phyloP scores from a whole-genome alignment of 2,797 vertebrate species.

The Cichlasoma orientale region DNA sequence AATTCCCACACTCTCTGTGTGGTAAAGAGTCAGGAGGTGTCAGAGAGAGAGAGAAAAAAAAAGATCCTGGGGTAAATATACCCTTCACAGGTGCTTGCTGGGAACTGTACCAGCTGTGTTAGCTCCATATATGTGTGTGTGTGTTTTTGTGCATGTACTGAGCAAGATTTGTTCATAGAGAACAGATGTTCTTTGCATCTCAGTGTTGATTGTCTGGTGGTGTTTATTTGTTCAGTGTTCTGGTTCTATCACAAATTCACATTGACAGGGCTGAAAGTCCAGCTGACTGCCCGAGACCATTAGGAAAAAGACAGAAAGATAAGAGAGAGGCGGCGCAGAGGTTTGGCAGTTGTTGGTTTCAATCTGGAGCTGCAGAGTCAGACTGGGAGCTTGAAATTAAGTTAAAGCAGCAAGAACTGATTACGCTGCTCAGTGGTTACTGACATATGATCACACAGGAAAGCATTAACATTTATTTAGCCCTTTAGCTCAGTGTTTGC shows the following conservation, averaged over 20 bases:
- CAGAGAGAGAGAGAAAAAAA: too few species aligned
- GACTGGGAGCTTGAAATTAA: background rate
- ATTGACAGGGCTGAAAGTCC: constrained; percentile 76
- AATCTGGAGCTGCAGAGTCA: background rate
- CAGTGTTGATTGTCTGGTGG: background rate
- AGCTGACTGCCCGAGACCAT: constrained; percentile 57
- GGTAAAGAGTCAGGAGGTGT: background rate
- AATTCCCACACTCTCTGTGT: background rate
- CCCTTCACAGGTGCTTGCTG: constrained; percentile 21
- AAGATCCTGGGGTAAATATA: constrained; percentile 6
- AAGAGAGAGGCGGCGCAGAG: background rate
- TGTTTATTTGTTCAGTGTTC: constrained; percentile 1
- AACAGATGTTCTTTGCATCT: constrained; percentile 28
- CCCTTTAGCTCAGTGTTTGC: background rate
- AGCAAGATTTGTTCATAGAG: constrained; percentile 24
- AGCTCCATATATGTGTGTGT: background rate
- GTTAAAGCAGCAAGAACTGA: background rate
- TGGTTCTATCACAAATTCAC: constrained; percentile 58
- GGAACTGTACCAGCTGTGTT: constrained; percentile 19
- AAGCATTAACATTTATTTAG: background rate
- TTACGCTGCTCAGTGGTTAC: background rate
- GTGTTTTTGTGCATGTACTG: background rate
- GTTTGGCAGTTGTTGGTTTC: background rate
- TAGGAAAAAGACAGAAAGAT: constrained; percentile 54
- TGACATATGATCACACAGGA: background rate